These are phyloP conservation scores for Drosophila nigricruria DNA, from an alignment of 2,888 invertebrate genomes.

Conservation along the genomic window DNA sequence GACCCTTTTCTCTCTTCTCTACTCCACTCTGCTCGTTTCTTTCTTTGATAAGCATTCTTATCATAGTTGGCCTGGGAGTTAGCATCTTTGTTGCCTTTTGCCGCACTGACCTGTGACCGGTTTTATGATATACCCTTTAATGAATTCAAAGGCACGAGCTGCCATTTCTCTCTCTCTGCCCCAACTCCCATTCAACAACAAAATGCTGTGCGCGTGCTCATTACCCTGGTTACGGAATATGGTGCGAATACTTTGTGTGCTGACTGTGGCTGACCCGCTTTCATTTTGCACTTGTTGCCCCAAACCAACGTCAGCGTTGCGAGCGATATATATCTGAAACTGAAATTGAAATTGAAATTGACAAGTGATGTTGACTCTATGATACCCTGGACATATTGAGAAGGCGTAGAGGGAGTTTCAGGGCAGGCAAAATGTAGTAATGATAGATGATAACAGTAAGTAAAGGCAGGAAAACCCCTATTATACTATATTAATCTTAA, in stretches of 20 bases:
- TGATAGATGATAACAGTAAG: too few species aligned
- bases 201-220: slow-evolving; percentile 54
- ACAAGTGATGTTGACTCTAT: slow-evolving; percentile 30
- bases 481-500: background rate
- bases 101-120: slow-evolving; percentile 40
- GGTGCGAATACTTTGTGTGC: slow-evolving; percentile 52
- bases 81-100: slow-evolving; percentile 52
- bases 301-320: background rate
- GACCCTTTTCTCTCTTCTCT: slow-evolving; percentile 26
- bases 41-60: slow-evolving; percentile 61
- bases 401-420: background rate
- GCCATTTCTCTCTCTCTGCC: background rate
- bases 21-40: background rate
- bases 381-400: background rate
- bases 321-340: slow-evolving; percentile 15
- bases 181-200: slow-evolving; percentile 12
- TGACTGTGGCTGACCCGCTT: slow-evolving; percentile 44
- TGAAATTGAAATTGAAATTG: slow-evolving; percentile 59
- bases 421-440: too few species aligned
- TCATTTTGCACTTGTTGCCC: slow-evolving; percentile 62
- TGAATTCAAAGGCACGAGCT: slow-evolving; percentile 69
- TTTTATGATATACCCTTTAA: slow-evolving; percentile 57
- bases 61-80: slow-evolving; percentile 43
- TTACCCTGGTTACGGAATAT: slow-evolving; percentile 61
- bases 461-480: background rate